Evolutionary conservation across 2,113 vertebrate genomes (phyloP).

Genomic region (Alexandromys fortis): DNA sequence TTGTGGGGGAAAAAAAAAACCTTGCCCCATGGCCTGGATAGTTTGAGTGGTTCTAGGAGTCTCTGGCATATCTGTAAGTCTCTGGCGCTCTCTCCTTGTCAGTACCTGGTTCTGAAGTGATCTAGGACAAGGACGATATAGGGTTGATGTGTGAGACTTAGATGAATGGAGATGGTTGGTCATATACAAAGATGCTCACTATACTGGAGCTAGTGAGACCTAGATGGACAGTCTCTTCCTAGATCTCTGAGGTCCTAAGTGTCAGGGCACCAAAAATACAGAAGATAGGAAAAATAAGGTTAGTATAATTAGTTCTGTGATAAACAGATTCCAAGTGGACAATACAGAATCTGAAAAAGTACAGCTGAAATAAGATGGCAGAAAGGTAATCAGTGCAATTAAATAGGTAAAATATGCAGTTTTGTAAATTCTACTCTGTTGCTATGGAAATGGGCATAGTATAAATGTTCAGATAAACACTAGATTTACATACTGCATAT

Average conservation of each 20-base stretch:
- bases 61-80: not conserved
- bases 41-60: not conserved
- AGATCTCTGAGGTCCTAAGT: not conserved
- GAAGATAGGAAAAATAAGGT: not conserved
- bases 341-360: not conserved
- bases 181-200: not conserved
- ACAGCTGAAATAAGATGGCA: not conserved
- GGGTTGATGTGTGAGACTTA: not conserved
- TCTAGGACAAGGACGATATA: not conserved
- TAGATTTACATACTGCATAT: slow-evolving; percentile 33
- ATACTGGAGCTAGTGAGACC: not conserved
- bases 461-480: not conserved
- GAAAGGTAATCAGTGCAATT: not conserved
- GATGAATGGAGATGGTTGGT: not conserved
- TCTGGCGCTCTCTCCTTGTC: not conserved
- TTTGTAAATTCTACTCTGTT: not conserved
- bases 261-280: not conserved
- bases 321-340: not conserved
- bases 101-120: not conserved
- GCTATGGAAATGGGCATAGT: not conserved
- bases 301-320: not conserved
- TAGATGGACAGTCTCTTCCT: not conserved
- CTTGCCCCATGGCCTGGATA: not conserved
- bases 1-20: not conserved
- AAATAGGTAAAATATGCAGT: not conserved